Conservation (phyloP, 1,140 invertebrate species). For the Brachystomella parvula region DNA sequence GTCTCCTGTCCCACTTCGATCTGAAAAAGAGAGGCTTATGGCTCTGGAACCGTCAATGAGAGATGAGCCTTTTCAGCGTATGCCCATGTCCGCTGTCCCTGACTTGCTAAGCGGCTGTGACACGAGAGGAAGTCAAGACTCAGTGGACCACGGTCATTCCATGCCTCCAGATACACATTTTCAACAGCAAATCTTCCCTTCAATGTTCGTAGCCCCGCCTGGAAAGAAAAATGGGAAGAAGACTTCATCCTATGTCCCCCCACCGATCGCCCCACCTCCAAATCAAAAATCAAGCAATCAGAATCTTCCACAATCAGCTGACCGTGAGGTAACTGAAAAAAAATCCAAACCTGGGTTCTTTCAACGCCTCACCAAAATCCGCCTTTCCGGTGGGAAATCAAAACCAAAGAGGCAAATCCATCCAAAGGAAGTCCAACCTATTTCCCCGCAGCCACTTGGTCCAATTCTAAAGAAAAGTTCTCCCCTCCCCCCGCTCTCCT, state of each 20-base stretch:
- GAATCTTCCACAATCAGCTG: constrained; percentile 1
- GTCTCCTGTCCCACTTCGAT: neutral
- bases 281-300: neutral
- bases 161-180: neutral
- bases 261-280: neutral
- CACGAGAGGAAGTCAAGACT: constrained; percentile 16
- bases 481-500: neutral
- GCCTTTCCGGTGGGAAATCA: constrained; percentile 27
- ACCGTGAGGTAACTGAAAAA: constrained; percentile 6
- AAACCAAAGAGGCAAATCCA: constrained; percentile 35
- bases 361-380: constrained; percentile 32
- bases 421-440: constrained; percentile 26
- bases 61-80: neutral
- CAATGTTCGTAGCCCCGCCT: neutral
- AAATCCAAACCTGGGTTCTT: constrained; percentile 35
- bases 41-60: neutral
- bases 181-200: constrained; percentile 1
- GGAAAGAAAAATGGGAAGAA: constrained; percentile 4
- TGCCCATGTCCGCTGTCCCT: constrained; percentile 32
- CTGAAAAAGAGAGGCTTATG: constrained; percentile 9
- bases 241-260: neutral
- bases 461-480: constrained; percentile 10
- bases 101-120: constrained; percentile 36
- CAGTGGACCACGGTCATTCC: constrained; percentile 9
- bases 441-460: neutral